Conservation (phyloP, 2,888 invertebrate genomes). For the Temnothorax unifasciatus region DNA sequence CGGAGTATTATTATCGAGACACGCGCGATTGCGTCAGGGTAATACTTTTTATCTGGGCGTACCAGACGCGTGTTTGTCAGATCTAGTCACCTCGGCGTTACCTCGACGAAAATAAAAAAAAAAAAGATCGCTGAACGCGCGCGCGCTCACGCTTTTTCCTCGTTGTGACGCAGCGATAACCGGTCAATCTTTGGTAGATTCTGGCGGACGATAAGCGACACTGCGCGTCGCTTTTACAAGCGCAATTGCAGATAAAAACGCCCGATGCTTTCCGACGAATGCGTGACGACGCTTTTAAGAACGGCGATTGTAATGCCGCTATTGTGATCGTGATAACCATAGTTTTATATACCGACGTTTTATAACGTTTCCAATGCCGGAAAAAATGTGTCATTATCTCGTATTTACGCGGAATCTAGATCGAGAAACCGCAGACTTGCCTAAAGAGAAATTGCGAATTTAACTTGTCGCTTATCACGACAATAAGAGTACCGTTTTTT, state of each 20-base stretch:
- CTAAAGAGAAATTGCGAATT: not conserved
- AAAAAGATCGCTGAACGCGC: slow-evolving; percentile 42
- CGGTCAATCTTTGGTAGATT: slow-evolving; percentile 43
- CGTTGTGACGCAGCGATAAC: slow-evolving; percentile 44
- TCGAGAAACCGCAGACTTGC: not conserved
- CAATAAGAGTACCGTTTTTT: not conserved
- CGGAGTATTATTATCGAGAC: slow-evolving; percentile 17
- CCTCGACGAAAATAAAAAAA: slow-evolving; percentile 49
- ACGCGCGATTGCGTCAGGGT: slow-evolving; percentile 35
- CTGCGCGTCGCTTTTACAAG: slow-evolving; percentile 23
- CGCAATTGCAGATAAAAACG: slow-evolving; percentile 34
- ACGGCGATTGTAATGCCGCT: not conserved
- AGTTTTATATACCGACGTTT: not conserved
- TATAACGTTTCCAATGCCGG: not conserved
- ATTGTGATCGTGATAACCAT: not conserved
- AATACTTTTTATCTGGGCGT: slow-evolving; percentile 33
- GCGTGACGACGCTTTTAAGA: not conserved
- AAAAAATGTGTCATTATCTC: not conserved
- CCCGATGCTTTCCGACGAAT: not conserved
- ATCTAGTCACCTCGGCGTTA: slow-evolving; percentile 33
- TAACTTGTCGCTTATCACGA: not conserved
- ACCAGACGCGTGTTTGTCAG: slow-evolving; percentile 41
- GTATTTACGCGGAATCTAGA: not conserved
- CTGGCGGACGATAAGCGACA: slow-evolving; percentile 20
- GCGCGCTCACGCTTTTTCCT: slow-evolving; percentile 39